phyloP scores from a whole-genome alignment of 2,888 invertebrate genomes.

The Netelia melanura region DNA sequence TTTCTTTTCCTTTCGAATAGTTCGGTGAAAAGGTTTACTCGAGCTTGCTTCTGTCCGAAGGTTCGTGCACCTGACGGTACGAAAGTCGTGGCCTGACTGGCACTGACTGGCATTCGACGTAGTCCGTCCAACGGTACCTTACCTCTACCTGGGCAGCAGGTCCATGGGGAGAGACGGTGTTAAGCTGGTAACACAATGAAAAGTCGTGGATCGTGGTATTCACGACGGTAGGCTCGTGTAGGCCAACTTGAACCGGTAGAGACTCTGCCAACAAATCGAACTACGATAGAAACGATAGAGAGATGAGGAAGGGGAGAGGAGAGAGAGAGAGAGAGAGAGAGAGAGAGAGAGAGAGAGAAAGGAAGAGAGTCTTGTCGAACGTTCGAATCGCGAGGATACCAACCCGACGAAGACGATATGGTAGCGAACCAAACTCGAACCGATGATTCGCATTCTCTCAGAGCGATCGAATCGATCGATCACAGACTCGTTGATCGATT shows the following conservation, averaged over 20 bases:
- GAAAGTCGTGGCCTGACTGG: constrained; percentile 79
- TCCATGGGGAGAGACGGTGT: constrained; percentile 66
- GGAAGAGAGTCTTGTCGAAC: constrained; percentile 2
- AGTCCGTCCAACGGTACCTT: constrained; percentile 82
- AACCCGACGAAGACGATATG: constrained; percentile 29
- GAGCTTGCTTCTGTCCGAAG: constrained; percentile 54
- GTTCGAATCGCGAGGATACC: neutral
- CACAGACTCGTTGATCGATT: neutral
- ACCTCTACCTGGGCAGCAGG: constrained; percentile 77
- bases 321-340: neutral
- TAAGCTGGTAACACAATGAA: constrained; percentile 76
- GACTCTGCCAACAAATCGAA: constrained; percentile 62
- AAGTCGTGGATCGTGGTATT: constrained; percentile 60
- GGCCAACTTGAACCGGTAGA: constrained; percentile 69
- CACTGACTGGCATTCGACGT: constrained; percentile 79
- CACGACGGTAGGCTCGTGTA: constrained; percentile 52
- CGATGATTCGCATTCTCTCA: constrained; percentile 47
- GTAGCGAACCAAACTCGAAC: constrained; percentile 14
- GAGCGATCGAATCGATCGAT: constrained; percentile 29
- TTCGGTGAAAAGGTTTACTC: constrained; percentile 23
- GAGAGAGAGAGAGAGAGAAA: neutral
- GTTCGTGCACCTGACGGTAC: constrained; percentile 79
- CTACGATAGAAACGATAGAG: neutral
- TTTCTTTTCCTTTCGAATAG: constrained; percentile 24
- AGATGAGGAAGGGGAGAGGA: neutral